Percentiles rank a stretch among this genome's conserved stretches.
phyloP scores from a whole-genome alignment of 2,888 invertebrate genomes.

The Eupithecia vulgata region DNA sequence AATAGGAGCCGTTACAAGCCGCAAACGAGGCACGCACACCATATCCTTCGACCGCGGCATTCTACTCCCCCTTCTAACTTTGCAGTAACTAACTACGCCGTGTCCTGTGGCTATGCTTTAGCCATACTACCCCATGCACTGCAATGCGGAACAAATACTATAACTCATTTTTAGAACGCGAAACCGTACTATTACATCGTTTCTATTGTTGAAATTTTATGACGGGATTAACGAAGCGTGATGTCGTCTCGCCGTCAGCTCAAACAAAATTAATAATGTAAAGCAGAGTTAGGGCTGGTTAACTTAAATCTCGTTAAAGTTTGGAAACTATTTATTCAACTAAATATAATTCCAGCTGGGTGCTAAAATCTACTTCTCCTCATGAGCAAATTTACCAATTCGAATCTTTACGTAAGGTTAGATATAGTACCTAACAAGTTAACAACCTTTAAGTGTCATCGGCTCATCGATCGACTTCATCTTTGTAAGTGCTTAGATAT shows the following conservation, averaged over 20 bases:
- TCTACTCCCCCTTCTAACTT: slow-evolving; percentile 33
- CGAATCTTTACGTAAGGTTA: not conserved
- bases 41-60: slow-evolving; percentile 39
- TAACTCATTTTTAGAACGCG: slow-evolving; percentile 79
- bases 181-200: slow-evolving; percentile 69
- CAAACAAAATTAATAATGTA: slow-evolving; percentile 48
- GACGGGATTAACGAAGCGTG: slow-evolving; percentile 70
- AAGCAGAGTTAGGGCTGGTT: slow-evolving; percentile 41
- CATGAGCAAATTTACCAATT: not conserved
- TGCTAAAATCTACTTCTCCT: not conserved
- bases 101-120: slow-evolving; percentile 32
- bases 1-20: slow-evolving; percentile 41
- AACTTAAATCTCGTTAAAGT: slow-evolving; percentile 40
- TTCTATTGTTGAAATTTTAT: slow-evolving; percentile 73
- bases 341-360: slow-evolving; percentile 12
- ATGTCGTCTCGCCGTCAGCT: slow-evolving; percentile 54
- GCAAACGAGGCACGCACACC: slow-evolving; percentile 39
- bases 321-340: slow-evolving; percentile 37
- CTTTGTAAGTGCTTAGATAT: too few relatives aligned
- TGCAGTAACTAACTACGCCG: slow-evolving; percentile 29
- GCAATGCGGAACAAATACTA: slow-evolving; percentile 79
- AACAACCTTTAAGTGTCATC: not conserved
- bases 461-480: not conserved
- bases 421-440: too few relatives aligned
- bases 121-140: slow-evolving; percentile 73